A percentile compares a stretch with the other conserved stretches of the same genome.
Conservation (phyloP, 2,113 vertebrate genomes). For the Lucifuga dentata region DNA sequence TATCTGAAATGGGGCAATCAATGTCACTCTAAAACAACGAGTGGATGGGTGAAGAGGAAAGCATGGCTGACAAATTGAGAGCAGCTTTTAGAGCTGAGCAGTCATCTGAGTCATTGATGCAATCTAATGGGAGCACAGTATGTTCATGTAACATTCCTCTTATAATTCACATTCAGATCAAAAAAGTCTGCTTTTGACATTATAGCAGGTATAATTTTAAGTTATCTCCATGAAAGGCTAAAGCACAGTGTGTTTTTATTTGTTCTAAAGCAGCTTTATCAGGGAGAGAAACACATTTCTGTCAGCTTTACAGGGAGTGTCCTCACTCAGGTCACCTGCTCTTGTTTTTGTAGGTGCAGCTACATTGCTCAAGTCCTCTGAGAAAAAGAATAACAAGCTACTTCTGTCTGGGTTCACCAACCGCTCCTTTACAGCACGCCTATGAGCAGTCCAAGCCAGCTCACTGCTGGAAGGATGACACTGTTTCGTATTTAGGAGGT, state of each 20-base stretch:
- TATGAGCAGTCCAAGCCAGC: constrained; percentile 21
- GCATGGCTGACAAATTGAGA: constrained; percentile 60
- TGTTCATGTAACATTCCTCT: background rate
- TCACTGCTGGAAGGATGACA: constrained; percentile 21
- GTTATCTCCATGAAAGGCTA: background rate
- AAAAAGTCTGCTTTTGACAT: constrained; percentile 3
- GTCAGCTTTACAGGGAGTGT: constrained; percentile 56
- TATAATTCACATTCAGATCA: constrained; percentile 18
- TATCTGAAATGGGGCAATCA: constrained; percentile 71
- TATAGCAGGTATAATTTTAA: background rate
- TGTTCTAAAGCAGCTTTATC: constrained; percentile 23
- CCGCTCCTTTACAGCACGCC: constrained; percentile 34
- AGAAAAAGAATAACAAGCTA: constrained; percentile 59
- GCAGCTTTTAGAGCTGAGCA: constrained; percentile 47
- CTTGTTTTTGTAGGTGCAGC: constrained; percentile 66
- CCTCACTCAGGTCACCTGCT: constrained; percentile 40
- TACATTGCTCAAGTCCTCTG: constrained; percentile 62
- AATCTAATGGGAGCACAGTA: constrained; percentile 18
- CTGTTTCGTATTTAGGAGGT: constrained; percentile 41
- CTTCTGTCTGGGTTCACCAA: constrained; percentile 34
- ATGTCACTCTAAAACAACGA: constrained; percentile 56
- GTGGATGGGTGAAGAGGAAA: constrained; percentile 19
- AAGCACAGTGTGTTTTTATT: constrained; percentile 1
- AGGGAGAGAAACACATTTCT: constrained; percentile 16
- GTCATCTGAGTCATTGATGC: constrained; percentile 41